phyloP scores from a whole-genome alignment of 2,113 vertebrate genomes.

The Leucoraja erinaceus region DNA sequence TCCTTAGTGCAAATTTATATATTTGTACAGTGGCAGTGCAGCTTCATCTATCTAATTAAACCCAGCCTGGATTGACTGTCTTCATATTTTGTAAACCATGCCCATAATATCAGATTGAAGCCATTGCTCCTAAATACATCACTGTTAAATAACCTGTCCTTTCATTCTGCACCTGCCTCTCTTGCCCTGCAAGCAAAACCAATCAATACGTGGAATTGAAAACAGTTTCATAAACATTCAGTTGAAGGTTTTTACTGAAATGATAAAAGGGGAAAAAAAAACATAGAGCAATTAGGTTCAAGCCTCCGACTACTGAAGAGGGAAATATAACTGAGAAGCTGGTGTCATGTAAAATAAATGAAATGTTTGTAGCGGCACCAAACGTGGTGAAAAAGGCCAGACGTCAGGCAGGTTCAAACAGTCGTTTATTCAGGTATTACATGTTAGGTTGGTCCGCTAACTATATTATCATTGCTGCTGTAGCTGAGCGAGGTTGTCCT shows the following conservation, averaged over 20 bases:
- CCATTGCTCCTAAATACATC: background rate
- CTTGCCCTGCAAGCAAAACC: background rate
- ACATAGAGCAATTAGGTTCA: background rate
- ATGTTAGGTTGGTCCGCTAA: no score
- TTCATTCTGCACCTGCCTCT: background rate
- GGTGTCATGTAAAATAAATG: background rate
- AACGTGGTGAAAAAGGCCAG: no score
- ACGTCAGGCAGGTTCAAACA: no score
- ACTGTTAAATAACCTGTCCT: background rate
- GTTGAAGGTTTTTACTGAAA: background rate
- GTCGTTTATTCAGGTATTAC: no score
- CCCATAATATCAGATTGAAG: background rate
- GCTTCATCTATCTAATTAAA: background rate
- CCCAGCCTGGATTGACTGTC: background rate
- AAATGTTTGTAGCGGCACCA: no score
- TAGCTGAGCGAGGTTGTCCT: no score
- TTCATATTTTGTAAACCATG: background rate
- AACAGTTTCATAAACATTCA: background rate
- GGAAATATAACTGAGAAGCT: background rate
- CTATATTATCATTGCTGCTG: no score
- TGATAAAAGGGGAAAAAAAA: background rate
- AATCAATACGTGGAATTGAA: background rate
- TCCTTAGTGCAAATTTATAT: background rate
- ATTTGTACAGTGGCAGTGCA: background rate
- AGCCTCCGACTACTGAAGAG: background rate